Conservation (phyloP, 2,888 invertebrate species). For the Leucozona laternaria region DNA sequence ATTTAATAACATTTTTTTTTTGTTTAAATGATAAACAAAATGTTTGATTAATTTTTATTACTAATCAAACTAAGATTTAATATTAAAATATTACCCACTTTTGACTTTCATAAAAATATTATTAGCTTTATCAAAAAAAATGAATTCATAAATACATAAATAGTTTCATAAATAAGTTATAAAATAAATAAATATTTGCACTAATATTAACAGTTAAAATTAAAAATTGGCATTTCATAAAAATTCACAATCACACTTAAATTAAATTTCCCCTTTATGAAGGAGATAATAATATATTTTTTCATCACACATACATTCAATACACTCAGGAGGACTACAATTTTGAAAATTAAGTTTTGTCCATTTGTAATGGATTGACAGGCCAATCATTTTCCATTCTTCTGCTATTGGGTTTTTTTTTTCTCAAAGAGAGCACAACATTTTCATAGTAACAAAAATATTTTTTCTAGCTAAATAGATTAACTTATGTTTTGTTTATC, state of each 20-base stretch:
- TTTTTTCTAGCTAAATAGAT: slow-evolving; percentile 43
- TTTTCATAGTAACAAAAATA: slow-evolving; percentile 2
- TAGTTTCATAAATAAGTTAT: slow-evolving; percentile 70
- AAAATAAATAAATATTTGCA: slow-evolving; percentile 72
- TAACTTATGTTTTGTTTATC: slow-evolving; percentile 56
- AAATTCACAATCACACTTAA: slow-evolving; percentile 46
- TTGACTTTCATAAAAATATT: slow-evolving; percentile 15
- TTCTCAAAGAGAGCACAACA: slow-evolving; percentile 61
- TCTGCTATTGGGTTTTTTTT: slow-evolving; percentile 2
- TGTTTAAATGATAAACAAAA: slow-evolving; percentile 26
- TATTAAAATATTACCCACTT: slow-evolving; percentile 42
- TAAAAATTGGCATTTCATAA: slow-evolving; percentile 68
- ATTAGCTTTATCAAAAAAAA: slow-evolving; percentile 34
- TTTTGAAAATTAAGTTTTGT: slow-evolving; percentile 41
- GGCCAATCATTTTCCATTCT: slow-evolving; percentile 21
- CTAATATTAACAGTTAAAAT: slow-evolving; percentile 70
- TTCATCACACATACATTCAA: slow-evolving; percentile 27
- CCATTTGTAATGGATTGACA: slow-evolving; percentile 57
- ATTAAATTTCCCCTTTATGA: background rate
- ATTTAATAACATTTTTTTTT: slow-evolving; percentile 1
- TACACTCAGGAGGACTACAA: slow-evolving; percentile 20
- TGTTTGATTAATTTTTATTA: background rate
- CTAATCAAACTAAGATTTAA: slow-evolving; percentile 45
- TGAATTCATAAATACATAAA: slow-evolving; percentile 39
- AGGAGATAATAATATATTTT: background rate